phyloP scores from a whole-genome alignment of 1,140 invertebrate species.

The Drosophila nannoptera region DNA sequence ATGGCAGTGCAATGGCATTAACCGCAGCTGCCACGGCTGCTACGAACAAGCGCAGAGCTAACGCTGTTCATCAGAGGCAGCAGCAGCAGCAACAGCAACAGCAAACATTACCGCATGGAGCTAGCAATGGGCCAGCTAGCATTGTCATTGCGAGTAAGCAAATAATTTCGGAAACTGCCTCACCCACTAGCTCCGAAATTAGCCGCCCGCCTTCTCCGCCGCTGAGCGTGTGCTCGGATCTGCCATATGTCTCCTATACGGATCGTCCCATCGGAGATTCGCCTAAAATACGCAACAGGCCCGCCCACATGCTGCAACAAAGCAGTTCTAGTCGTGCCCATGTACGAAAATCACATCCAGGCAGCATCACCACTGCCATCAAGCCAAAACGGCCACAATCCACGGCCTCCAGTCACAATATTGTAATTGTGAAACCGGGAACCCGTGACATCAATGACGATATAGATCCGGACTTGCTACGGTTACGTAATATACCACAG shows the following conservation, averaged over 20 bases:
- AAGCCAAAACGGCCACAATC: conserved; percentile 72
- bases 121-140: conserved; percentile 47
- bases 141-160: conserved; percentile 71
- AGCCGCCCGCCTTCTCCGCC: conserved; percentile 86
- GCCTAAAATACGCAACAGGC: conserved; percentile 86
- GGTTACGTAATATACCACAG: conserved; percentile 90
- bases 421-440: conserved; percentile 92
- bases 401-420: conserved; percentile 82
- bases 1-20: conserved; percentile 52
- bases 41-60: conserved; percentile 53
- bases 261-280: conserved; percentile 94
- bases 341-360: conserved; percentile 58
- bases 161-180: conserved; percentile 65
- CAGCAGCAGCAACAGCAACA: conserved; percentile 15
- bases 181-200: conserved; percentile 65
- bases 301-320: conserved; percentile 61
- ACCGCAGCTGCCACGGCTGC: conserved; percentile 59
- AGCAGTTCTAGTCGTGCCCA: conserved; percentile 52
- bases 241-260: conserved; percentile 96
- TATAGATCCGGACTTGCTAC: conserved; percentile 89
- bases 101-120: conserved; percentile 11
- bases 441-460: conserved; percentile 82
- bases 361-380: conserved; percentile 45
- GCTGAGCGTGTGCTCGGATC: conserved; percentile 92
- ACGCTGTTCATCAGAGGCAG: conserved; percentile 20